phyloP scores from a whole-genome alignment of 2,797 vertebrate genomes.

The Anguilla pacifica region DNA sequence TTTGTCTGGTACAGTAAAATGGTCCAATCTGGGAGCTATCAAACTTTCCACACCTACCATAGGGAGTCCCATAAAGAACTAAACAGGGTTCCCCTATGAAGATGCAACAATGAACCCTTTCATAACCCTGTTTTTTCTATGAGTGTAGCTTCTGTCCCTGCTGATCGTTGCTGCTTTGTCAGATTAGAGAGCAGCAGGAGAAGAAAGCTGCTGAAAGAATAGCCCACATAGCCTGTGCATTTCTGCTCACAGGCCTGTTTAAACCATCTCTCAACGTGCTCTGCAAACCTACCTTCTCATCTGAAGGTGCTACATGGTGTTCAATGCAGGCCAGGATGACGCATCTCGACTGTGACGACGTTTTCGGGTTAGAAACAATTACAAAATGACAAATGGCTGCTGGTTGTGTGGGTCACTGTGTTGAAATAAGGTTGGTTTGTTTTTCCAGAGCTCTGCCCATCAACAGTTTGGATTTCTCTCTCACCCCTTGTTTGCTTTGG shows the following conservation, averaged over 20 bases:
- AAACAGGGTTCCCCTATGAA: too few species aligned
- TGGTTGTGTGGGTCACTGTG: too few species aligned
- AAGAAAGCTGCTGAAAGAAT: not conserved
- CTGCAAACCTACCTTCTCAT: not conserved
- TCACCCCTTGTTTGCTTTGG: not conserved
- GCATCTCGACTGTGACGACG: not conserved
- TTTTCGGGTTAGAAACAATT: not conserved
- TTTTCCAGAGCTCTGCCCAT: not conserved
- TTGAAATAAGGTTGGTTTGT: too few species aligned
- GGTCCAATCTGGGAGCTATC: too few species aligned
- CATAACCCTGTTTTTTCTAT: too few species aligned
- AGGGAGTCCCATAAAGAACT: too few species aligned
- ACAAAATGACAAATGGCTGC: not conserved
- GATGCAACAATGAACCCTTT: too few species aligned
- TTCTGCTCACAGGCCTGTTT: not conserved
- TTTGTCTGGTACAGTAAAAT: too few species aligned
- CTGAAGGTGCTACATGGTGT: not conserved
- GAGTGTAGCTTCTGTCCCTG: not conserved
- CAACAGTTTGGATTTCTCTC: not conserved
- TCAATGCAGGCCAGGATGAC: not conserved
- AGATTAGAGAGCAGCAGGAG: not conserved
- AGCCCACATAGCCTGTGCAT: not conserved
- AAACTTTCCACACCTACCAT: too few species aligned
- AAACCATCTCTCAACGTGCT: not conserved
- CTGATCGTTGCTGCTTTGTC: not conserved